Percentiles rank a stretch among this genome's conserved stretches.
Evolutionary conservation across 2,113 vertebrate genomes (phyloP).

Genomic region (Myotis davidii): DNA sequence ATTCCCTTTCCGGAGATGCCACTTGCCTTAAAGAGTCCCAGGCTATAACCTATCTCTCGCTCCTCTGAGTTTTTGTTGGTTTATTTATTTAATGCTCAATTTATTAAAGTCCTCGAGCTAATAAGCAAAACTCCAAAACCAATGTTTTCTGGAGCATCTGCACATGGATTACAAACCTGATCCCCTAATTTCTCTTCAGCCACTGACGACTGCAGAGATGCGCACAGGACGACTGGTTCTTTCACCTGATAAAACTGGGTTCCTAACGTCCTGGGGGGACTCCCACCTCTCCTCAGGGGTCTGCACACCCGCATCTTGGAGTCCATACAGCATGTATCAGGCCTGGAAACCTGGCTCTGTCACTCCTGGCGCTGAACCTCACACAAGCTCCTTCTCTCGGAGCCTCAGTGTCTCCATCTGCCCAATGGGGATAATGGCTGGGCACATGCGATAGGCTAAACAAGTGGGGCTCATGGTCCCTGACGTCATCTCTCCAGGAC

Average conservation of each 20-base stretch:
- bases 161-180: neutral
- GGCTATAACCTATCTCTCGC: neutral
- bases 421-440: neutral
- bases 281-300: neutral
- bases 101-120: conserved; percentile 53
- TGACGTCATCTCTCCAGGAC: neutral
- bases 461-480: fast-evolving
- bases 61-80: neutral
- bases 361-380: neutral
- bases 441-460: neutral
- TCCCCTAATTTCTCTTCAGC: neutral
- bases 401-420: neutral
- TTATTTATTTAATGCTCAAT: conserved; percentile 55
- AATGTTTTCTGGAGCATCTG: neutral
- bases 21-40: neutral
- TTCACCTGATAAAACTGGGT: fast-evolving
- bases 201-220: neutral
- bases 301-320: neutral
- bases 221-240: neutral
- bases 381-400: neutral
- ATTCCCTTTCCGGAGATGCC: neutral
- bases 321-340: neutral
- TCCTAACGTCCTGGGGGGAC: neutral
- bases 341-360: neutral
- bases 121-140: conserved; percentile 38